Base-by-base conservation (phyloP, 1,140 invertebrate species). In the Lethrus apterus region DNA sequence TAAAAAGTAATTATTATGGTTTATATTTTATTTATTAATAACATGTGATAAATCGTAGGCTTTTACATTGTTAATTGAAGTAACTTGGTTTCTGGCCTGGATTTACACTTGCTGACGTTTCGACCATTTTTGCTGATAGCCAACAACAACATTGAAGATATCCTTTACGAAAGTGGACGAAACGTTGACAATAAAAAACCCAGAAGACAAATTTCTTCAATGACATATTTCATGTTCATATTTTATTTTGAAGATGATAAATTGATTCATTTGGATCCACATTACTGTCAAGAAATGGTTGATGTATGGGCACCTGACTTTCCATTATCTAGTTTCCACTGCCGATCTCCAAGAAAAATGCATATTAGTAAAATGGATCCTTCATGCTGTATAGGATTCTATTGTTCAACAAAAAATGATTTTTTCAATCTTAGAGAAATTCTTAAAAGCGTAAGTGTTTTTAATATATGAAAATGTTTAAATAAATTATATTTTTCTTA, bases 321-420 rank as follows among this genome's bases (percentile, higher is more conserved):
- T 62, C 73, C 82, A 1, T 62, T 86, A 20, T 71, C 81, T 54
- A 82, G 81, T 18, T 94, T 88, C 70, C 91, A 93, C 63, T 93
- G 89, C 63, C 72, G 80, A 40, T 85, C 84, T 14, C 88, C 90
- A n/a, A 75, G 88, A 33, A 93, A 93, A 67, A 78, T 93, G 65
- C 75, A 84, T 44, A 74, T 92, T n/a, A 78, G 68, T 33, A 88
- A 88, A 69, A 89, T 95, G 82, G 91, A 95, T 72, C 91, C 91
- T 2, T 92, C 88, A 43, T 93, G 89, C 67, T 89, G 90, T 54
- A 80, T 93, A 31, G 90, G 89, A n/a, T 94, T 94, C 66, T 92
- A 87, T 67, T 84, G 88, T 58, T 70, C 76, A 31, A 81, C 80
- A 43, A 78, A 79, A 69, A 72, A 76, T 43, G 84, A 92, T 50